Evolutionary conservation across 2,797 vertebrate genomes (phyloP).

Genomic region (Alectoris magna): DNA sequence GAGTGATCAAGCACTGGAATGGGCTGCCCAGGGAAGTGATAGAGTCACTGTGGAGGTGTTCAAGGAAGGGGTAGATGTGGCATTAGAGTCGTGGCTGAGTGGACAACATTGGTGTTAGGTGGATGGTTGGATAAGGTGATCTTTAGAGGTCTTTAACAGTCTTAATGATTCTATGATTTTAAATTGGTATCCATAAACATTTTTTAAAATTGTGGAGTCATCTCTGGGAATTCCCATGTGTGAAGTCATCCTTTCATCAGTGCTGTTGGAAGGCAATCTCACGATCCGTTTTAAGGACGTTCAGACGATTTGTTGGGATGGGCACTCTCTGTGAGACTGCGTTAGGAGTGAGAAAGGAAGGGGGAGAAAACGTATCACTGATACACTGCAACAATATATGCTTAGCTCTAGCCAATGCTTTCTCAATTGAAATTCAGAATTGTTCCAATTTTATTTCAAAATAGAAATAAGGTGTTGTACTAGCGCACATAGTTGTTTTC

Average conservation of each 20-base stretch:
- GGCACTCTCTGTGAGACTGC: background rate
- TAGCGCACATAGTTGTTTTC: background rate
- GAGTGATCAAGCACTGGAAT: too few species aligned
- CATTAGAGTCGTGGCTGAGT: background rate
- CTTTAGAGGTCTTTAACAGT: background rate
- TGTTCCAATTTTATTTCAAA: background rate
- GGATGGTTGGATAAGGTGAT: background rate
- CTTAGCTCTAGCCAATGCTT: background rate
- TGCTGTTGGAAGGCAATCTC: background rate
- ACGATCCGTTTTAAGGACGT: background rate
- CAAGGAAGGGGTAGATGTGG: too few species aligned
- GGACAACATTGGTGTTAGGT: too few species aligned
- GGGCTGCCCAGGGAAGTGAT: too few species aligned
- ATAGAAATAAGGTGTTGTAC: background rate
- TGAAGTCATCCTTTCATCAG: background rate
- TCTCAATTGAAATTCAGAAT: background rate
- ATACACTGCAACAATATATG: background rate
- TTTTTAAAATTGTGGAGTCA: constrained; percentile 7
- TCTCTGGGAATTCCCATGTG: background rate
- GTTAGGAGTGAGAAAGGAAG: background rate
- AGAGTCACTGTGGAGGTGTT: too few species aligned
- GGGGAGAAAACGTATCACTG: background rate
- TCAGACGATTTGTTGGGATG: background rate
- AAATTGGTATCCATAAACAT: background rate
- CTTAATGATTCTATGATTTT: too few species aligned